Conservation (phyloP, 1,140 invertebrate genomes). For the Calephelis virginiensis region DNA sequence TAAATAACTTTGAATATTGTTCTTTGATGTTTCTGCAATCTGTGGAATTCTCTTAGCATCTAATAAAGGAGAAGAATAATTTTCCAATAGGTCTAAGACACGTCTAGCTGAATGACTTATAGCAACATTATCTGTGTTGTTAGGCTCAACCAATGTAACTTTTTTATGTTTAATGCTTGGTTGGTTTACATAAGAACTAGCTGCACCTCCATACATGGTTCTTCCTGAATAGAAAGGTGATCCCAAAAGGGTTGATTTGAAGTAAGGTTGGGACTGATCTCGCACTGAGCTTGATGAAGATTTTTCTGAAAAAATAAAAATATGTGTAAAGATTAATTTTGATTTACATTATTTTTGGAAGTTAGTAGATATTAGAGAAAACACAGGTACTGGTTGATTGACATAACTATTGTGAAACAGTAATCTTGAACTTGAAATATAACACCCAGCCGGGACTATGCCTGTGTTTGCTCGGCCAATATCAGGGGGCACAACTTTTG, state of each 20-base stretch:
- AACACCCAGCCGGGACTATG: too few relatives aligned
- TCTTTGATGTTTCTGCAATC: constrained; percentile 25
- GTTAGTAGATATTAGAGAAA: neutral
- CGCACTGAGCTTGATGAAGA: constrained; percentile 47
- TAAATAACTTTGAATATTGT: constrained; percentile 17
- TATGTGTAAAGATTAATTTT: neutral
- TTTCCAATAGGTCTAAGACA: constrained; percentile 85
- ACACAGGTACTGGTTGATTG: too few relatives aligned
- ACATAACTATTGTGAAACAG: too few relatives aligned
- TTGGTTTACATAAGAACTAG: constrained; percentile 79
- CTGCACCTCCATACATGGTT: constrained; percentile 89
- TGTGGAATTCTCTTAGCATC: constrained; percentile 85
- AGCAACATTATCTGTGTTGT: constrained; percentile 34
- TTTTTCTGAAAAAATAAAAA: constrained; percentile 36
- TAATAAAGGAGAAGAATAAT: constrained; percentile 85
- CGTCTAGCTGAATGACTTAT: constrained; percentile 80
- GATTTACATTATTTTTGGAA: neutral
- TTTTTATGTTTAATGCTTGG: constrained; percentile 56
- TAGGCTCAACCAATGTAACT: constrained; percentile 37
- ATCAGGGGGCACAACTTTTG: too few relatives aligned
- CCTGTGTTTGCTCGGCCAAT: too few relatives aligned
- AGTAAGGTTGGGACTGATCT: constrained; percentile 78
- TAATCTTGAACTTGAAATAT: too few relatives aligned
- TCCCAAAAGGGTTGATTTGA: constrained; percentile 69
- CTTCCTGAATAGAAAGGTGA: constrained; percentile 91